Evolutionary conservation across 2,888 invertebrate genomes (phyloP), one percentile per base, ranked within the genome.

Genomic region (Bombylius discolor): DNA sequence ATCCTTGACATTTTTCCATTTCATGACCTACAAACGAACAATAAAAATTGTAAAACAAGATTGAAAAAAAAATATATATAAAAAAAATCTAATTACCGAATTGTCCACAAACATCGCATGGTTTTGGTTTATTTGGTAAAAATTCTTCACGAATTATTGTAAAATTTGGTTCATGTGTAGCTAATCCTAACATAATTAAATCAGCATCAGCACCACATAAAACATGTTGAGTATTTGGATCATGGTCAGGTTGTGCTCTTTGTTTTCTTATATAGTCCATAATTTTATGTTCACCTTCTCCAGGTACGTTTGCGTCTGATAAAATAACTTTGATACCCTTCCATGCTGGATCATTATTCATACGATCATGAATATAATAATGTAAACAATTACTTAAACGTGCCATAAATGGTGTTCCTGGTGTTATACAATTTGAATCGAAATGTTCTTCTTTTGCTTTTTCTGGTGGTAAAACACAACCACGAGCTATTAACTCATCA

Each of bases 61-160:
- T 23, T 23, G 23, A 23, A 3, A 23, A 23, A n/a, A 23, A 23
- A 23, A 23, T 23, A 23, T 23, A 23, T 53, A 39, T 34, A 12
- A 13, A 51, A 49, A 52, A 32, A 14, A 8, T 45, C 5, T 11
- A 53, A 69, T 70, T 64, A 81, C 82, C 88, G 52, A 84, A 73
- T 67, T 88, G 87, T 33, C 90, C 90, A 73, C 99, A 99, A 56
- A 99, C 82, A 62, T 97, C 96, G 70, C 99, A 99, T 0, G 98
- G 95, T 60, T 84, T 81, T 0, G 95, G 93, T 70, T 96, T 88
- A 72, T 98, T 97, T 0, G 97, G 97, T 66, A 96, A 89, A 75
- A 99, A 99, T 77, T 99, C 99, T 76, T 99, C 99, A 34, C 96
- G 76, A 67, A 98, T 96, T 65, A 99, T 99, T 14, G 98, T 99